Base-by-base conservation (phyloP, 2,888 invertebrate species). In the Aplocera efformata region DNA sequence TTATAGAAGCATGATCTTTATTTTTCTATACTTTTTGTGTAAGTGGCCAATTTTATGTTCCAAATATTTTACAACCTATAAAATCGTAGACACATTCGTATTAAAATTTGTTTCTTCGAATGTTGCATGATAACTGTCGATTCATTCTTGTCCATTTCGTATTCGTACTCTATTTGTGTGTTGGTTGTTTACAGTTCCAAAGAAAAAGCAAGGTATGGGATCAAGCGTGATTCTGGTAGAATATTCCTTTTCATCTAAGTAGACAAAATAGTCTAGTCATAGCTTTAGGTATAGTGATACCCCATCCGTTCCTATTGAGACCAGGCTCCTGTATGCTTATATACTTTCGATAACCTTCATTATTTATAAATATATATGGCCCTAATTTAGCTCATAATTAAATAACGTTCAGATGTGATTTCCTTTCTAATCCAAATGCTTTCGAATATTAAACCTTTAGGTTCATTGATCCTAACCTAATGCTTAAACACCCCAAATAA, bases 101-200 rank as follows among this genome's bases (percentile, higher is more conserved):
- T 17, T 9, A 40, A 31, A 42, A 28, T 41, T 34, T 35, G 26
- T 32, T 50, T 42, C 31, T 35, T 48, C 31, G 50, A 38, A 43
- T 48, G 74, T 76, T 78, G 85, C 84, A 84, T 83, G 83, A 45
- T 26, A 32, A 31, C 37, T 52, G 58, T 63, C 47, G 37, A 68
- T 66, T 68, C 65, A 63, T 63, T 60, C 34, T 53, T 61, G 75
- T 72, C 53, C 76, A 73, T 77, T 68, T 63, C 63, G 70, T 77
- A 78, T 77, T 76, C 80, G 81, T 85, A 84, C 83, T 86, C 73
- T 83, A 84, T 81, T 78, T 86, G 72, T 85, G 76, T 88, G 81
- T 90, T 90, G 90, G 90, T 90, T 92, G 92, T 92, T 93, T 93
- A 92, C 93, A 93, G 93, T 92, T 91, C 91, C 93, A 92, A 93